phyloP scores from a whole-genome alignment of 2,113 vertebrate genomes.

The Cinclus cinclus region DNA sequence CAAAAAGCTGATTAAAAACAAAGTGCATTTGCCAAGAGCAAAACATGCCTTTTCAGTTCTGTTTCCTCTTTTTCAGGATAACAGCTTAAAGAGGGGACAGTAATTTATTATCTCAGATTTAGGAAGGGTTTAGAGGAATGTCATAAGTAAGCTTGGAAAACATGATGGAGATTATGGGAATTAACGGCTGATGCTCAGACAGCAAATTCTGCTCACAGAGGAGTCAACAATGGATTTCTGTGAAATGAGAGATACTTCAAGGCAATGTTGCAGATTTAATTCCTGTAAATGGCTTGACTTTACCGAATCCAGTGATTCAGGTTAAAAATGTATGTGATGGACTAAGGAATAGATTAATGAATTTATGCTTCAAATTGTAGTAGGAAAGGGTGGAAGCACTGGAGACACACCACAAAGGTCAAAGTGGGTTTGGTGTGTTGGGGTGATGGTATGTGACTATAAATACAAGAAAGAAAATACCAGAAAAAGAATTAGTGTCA shows the following conservation, averaged over 20 bases:
- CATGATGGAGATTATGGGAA: not conserved
- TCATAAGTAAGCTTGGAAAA: not conserved
- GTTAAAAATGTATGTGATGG: not conserved
- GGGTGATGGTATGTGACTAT: not conserved
- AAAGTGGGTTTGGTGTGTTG: not conserved
- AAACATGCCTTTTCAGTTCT: not conserved
- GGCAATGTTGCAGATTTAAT: not conserved
- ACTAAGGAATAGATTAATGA: not conserved
- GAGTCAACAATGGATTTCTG: not conserved
- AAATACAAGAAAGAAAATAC: not conserved
- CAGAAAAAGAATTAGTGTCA: not conserved
- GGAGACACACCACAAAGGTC: not conserved
- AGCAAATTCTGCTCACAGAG: not conserved
- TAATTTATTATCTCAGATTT: not conserved
- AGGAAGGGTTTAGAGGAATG: not conserved
- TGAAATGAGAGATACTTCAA: not conserved
- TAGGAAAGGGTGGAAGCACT: not conserved
- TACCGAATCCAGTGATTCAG: not conserved
- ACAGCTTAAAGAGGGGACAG: not conserved
- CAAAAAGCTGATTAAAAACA: slow-evolving; percentile 8
- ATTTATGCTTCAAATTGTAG: not conserved
- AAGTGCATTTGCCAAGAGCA: not conserved
- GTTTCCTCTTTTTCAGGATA: slow-evolving; percentile 13
- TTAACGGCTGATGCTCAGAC: not conserved
- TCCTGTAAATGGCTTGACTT: not conserved